phyloP scores from a whole-genome alignment of 2,888 invertebrate genomes.

The Caenorhabditis virilis region DNA sequence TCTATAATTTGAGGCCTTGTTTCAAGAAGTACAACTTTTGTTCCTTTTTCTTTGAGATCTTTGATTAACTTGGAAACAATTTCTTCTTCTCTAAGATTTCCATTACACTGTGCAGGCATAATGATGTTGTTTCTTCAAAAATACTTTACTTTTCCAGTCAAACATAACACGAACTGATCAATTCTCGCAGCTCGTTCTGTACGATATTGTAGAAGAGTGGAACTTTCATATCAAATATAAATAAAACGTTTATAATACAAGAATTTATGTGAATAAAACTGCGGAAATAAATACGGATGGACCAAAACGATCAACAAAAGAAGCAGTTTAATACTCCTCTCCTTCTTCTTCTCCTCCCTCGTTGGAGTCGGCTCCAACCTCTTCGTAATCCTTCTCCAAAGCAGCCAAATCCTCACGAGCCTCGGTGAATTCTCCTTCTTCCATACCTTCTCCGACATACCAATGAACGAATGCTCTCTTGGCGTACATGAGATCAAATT shows the following conservation, averaged over 20 bases:
- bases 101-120: conserved; percentile 5
- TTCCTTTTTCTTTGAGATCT: conserved; percentile 23
- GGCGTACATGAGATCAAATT: conserved; percentile 71
- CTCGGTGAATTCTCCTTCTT: conserved; percentile 65
- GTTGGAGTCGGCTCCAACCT: conserved; percentile 45
- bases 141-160: too few species aligned
- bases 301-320: not conserved
- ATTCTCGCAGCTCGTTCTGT: too few species aligned
- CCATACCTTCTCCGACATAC: conserved; percentile 73
- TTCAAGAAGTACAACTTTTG: conserved; percentile 48
- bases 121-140: too few species aligned
- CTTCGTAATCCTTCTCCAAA: conserved; percentile 56
- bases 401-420: conserved; percentile 61
- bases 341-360: conserved; percentile 36
- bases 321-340: conserved; percentile 31
- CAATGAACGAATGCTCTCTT: conserved; percentile 68
- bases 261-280: conserved; percentile 29
- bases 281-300: conserved; percentile 23
- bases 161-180: too few species aligned
- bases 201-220: too few species aligned
- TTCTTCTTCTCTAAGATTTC: conserved; percentile 17
- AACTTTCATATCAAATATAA: too few species aligned
- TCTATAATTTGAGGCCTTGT: conserved; percentile 57
- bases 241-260: conserved; percentile 33
- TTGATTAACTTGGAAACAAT: conserved; percentile 13